phyloP scores from a whole-genome alignment of 1,140 invertebrate genomes.

The Phthorimaea operculella region DNA sequence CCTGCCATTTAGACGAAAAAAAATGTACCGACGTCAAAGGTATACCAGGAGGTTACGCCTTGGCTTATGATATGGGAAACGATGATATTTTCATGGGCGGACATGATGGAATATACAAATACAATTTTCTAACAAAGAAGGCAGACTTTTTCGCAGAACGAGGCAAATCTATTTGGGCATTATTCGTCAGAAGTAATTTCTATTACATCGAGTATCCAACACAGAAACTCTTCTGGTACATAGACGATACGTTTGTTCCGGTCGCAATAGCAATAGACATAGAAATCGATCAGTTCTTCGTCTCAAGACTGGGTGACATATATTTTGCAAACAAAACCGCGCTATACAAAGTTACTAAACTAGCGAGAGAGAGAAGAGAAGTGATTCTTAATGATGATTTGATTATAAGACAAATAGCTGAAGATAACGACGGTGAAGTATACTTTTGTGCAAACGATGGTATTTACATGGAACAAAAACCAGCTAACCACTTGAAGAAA shows the following conservation, averaged over 20 bases:
- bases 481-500: slow-evolving; percentile 32
- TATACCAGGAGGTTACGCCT: slow-evolving; percentile 43
- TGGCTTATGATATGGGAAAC: slow-evolving; percentile 44
- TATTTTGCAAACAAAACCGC: slow-evolving; percentile 53
- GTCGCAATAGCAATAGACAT: slow-evolving; percentile 41
- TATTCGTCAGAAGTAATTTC: slow-evolving; percentile 45
- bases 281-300: slow-evolving; percentile 46
- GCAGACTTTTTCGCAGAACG: slow-evolving; percentile 49
- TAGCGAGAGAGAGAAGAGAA: slow-evolving; percentile 16
- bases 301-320: slow-evolving; percentile 35
- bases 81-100: slow-evolving; percentile 54
- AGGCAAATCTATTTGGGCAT: slow-evolving; percentile 47
- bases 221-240: slow-evolving; percentile 43
- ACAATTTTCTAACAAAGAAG: slow-evolving; percentile 40
- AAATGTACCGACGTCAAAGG: slow-evolving; percentile 24
- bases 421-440: slow-evolving; percentile 46
- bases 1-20: slow-evolving; percentile 31
- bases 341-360: slow-evolving; percentile 40
- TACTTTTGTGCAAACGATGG: slow-evolving; percentile 44
- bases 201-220: slow-evolving; percentile 54
- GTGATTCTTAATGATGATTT: slow-evolving; percentile 35
- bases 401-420: slow-evolving; percentile 37
- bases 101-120: slow-evolving; percentile 52
- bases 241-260: slow-evolving; percentile 36
- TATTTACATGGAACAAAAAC: slow-evolving; percentile 48